These are phyloP conservation scores for Haplochromis burtoni DNA, from an alignment of 2,113 vertebrate species.

Conservation along the genomic window DNA sequence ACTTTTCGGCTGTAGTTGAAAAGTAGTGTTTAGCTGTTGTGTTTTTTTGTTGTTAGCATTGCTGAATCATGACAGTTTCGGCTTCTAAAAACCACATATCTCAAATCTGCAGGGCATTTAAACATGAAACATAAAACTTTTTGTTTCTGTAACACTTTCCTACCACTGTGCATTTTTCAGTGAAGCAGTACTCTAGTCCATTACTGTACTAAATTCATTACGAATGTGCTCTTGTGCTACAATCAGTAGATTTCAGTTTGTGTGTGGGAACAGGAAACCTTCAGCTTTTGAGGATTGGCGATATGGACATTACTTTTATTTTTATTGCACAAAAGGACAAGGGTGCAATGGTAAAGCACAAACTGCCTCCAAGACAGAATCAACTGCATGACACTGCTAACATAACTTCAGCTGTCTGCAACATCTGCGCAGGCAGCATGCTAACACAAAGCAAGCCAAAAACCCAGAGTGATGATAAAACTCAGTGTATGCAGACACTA, in stretches of 20 bases:
- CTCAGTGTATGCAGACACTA: not conserved
- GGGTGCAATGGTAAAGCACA: not conserved
- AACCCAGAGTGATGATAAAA: not conserved
- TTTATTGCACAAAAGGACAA: not conserved
- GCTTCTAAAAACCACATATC: not conserved
- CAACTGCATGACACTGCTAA: not conserved
- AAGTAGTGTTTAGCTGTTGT: not conserved
- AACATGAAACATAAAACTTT: not conserved
- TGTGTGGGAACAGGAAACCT: not conserved
- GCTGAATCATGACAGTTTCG: not conserved
- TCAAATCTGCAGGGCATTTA: not conserved
- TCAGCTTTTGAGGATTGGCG: not conserved
- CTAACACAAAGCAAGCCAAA: not conserved
- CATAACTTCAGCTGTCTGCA: not conserved
- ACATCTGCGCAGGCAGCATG: not conserved
- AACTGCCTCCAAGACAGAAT: not conserved
- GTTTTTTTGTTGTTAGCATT: not conserved
- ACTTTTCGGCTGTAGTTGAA: not conserved
- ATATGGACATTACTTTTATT: not conserved
- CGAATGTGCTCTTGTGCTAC: not conserved
- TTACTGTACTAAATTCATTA: not conserved
- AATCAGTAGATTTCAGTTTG: not conserved
- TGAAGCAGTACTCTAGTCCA: not conserved
- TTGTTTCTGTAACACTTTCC: not conserved
- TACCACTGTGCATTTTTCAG: not conserved